Percentiles rank a stretch among this genome's conserved stretches.
phyloP scores from a whole-genome alignment of 2,113 vertebrate species.

The Corapipo altera region DNA sequence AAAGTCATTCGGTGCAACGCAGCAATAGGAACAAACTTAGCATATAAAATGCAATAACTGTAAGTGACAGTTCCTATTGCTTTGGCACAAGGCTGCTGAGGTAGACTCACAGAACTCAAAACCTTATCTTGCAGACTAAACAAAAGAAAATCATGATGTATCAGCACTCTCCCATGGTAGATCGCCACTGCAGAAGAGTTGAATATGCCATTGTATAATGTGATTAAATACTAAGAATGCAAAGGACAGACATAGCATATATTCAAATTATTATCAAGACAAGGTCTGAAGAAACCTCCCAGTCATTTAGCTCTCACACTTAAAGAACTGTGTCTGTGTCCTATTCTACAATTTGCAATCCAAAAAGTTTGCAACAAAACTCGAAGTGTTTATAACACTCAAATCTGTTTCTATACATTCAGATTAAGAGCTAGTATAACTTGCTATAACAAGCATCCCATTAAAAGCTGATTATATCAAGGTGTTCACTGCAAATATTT shows the following conservation, averaged over 20 bases:
- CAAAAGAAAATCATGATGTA: background rate
- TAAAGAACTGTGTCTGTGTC: background rate
- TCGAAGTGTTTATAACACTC: background rate
- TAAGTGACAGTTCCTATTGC: background rate
- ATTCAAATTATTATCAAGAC: background rate
- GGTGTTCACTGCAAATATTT: constrained; percentile 23
- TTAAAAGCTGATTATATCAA: background rate
- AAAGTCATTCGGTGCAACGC: background rate
- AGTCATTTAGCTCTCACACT: background rate
- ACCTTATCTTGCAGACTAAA: background rate
- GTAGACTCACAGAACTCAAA: background rate
- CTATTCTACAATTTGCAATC: background rate
- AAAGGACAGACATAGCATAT: background rate
- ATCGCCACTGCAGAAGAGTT: background rate
- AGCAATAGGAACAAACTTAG: background rate
- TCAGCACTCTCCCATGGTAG: background rate
- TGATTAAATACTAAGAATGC: background rate
- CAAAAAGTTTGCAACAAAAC: background rate
- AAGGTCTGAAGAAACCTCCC: background rate
- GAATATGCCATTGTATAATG: background rate
- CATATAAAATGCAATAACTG: background rate
- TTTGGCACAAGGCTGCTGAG: background rate
- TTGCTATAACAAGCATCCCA: background rate
- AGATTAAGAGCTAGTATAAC: background rate
- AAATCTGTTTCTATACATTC: background rate